These are phyloP conservation scores for Dusona sp. DNA, from an alignment of 2,888 invertebrate genomes.

Conservation along the genomic window DNA sequence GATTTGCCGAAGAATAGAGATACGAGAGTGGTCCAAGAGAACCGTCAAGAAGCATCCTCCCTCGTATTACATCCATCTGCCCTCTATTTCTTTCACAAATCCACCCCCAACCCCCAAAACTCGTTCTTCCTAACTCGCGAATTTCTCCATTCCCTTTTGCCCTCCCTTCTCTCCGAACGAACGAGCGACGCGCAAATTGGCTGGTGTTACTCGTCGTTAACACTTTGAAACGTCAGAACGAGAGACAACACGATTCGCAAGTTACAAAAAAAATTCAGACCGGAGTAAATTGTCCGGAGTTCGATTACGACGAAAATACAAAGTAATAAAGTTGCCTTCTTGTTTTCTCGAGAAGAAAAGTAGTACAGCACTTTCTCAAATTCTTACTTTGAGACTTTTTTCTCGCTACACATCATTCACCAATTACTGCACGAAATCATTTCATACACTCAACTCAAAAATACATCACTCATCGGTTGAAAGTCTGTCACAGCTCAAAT, in stretches of 20 bases:
- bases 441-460: too few relatives aligned
- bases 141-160: slow-evolving; percentile 24
- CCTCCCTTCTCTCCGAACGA: slow-evolving; percentile 18
- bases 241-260: background rate
- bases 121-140: slow-evolving; percentile 35
- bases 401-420: background rate
- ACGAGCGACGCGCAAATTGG: slow-evolving; percentile 24
- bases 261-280: background rate
- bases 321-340: background rate
- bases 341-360: background rate
- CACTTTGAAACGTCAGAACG: background rate
- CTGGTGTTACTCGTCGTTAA: background rate
- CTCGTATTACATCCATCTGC: slow-evolving; percentile 23
- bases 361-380: background rate
- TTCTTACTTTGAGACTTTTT: background rate
- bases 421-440: background rate
- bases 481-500: too few relatives aligned
- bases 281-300: background rate
- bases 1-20: slow-evolving; percentile 83
- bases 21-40: slow-evolving; percentile 71
- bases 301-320: background rate
- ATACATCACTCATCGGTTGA: too few relatives aligned
- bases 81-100: slow-evolving; percentile 59
- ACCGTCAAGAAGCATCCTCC: slow-evolving; percentile 44
- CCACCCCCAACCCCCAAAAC: background rate